phyloP scores from a whole-genome alignment of 2,888 invertebrate species.

The Rutpela maculata region DNA sequence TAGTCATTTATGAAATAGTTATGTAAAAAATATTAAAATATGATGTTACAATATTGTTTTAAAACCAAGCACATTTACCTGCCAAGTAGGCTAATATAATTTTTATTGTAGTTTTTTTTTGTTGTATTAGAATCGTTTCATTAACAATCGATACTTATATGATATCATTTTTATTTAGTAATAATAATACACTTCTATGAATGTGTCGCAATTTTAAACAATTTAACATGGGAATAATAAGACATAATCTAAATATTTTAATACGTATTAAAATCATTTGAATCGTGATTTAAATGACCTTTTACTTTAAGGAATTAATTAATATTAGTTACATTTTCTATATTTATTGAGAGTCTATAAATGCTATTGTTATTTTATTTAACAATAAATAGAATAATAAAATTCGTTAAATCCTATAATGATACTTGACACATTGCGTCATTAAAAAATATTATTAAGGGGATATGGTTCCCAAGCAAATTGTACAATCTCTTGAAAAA shows the following conservation, averaged over 20 bases:
- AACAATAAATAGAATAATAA: slow-evolving; percentile 38
- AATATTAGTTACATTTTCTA: slow-evolving; percentile 42
- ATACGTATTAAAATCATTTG: slow-evolving; percentile 41
- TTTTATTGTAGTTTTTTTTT: not conserved
- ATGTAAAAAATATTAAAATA: slow-evolving; percentile 2
- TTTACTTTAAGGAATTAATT: slow-evolving; percentile 49
- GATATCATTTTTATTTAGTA: slow-evolving; percentile 23
- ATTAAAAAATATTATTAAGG: slow-evolving; percentile 30
- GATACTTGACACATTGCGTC: slow-evolving; percentile 25
- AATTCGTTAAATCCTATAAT: slow-evolving; percentile 32
- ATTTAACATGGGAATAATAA: slow-evolving; percentile 38
- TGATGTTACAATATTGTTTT: slow-evolving; percentile 18
- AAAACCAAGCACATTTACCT: slow-evolving; percentile 5
- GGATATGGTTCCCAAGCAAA: slow-evolving; percentile 34
- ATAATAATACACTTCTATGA: slow-evolving; percentile 17
- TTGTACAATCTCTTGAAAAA: not conserved
- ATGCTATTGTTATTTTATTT: slow-evolving; percentile 40
- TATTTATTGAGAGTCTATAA: slow-evolving; percentile 38
- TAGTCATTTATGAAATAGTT: slow-evolving; percentile 3
- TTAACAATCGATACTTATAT: slow-evolving; percentile 14
- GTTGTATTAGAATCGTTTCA: slow-evolving; percentile 11
- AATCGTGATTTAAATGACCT: slow-evolving; percentile 55
- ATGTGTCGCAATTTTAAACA: slow-evolving; percentile 40
- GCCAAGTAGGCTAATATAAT: slow-evolving; percentile 8
- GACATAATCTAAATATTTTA: slow-evolving; percentile 41